Conservation (phyloP, 2,797 vertebrate genomes). For the Catharus ustulatus region DNA sequence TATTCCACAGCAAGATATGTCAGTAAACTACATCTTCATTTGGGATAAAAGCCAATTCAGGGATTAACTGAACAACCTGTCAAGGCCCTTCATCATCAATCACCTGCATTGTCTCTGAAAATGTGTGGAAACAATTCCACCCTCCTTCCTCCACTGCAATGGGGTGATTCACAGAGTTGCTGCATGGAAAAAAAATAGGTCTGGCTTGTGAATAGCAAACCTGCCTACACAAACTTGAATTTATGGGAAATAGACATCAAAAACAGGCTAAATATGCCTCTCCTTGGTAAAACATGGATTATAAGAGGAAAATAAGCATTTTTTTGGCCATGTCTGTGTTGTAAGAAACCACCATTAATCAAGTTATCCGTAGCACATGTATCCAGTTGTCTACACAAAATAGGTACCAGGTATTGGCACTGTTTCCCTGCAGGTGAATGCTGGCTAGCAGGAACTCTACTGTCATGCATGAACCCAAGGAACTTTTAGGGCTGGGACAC, state of each 20-base stretch:
- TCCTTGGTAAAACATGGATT: not conserved
- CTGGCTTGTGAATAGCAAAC: not conserved
- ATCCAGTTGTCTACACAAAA: not conserved
- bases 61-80: slow-evolving; percentile 5
- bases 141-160: not conserved
- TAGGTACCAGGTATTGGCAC: not conserved
- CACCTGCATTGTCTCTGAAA: not conserved
- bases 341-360: not conserved
- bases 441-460: not conserved
- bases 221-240: not conserved
- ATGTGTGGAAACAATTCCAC: slow-evolving; percentile 28
- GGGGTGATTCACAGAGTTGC: not conserved
- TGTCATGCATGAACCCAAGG: too few relatives aligned
- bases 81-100: slow-evolving; percentile 3
- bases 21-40: slow-evolving; percentile 2
- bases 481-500: not conserved
- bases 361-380: not conserved
- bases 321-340: not conserved
- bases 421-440: not conserved
- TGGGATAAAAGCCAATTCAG: not conserved
- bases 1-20: not conserved
- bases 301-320: not conserved
- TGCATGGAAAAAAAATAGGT: not conserved
- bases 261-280: not conserved
- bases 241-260: not conserved